Conservation (phyloP, 2,888 invertebrate genomes). For the Cheiracanthium punctorium region DNA sequence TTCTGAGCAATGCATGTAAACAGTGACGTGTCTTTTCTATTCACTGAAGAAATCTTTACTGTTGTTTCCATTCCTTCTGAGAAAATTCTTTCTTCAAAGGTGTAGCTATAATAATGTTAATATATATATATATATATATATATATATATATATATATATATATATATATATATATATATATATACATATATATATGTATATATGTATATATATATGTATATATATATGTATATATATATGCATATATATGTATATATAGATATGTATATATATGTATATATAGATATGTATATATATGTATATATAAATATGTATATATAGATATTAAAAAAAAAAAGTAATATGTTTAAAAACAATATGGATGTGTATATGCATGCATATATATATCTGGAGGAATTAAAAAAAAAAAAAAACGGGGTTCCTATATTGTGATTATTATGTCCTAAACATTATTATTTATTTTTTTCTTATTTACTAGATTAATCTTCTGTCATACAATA, state of each 20-base stretch:
- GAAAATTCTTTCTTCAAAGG: slow-evolving; percentile 57
- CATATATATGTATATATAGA: too few species aligned
- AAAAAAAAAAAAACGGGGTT: too few species aligned
- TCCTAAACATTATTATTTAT: too few species aligned
- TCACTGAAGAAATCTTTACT: slow-evolving; percentile 73
- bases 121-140: not conserved
- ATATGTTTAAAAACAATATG: too few species aligned
- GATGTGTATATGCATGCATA: slow-evolving; percentile 7
- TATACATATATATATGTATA: too few species aligned
- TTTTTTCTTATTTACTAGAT: too few species aligned
- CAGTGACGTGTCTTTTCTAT: slow-evolving; percentile 70
- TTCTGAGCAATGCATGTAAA: slow-evolving; percentile 71
- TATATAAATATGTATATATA: not conserved
- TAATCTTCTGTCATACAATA: too few species aligned
- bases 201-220: too few species aligned
- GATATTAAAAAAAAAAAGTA: too few species aligned
- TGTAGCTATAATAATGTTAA: slow-evolving; percentile 56
- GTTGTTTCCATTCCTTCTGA: slow-evolving; percentile 74
- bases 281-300: slow-evolving; percentile 20
- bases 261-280: not conserved
- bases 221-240: too few species aligned
- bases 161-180: not conserved
- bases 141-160: not conserved
- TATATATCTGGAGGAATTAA: not conserved
- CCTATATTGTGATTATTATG: too few species aligned